Evolutionary conservation across 1,140 invertebrate species (phyloP).

Genomic region (Bombus breviceps): DNA sequence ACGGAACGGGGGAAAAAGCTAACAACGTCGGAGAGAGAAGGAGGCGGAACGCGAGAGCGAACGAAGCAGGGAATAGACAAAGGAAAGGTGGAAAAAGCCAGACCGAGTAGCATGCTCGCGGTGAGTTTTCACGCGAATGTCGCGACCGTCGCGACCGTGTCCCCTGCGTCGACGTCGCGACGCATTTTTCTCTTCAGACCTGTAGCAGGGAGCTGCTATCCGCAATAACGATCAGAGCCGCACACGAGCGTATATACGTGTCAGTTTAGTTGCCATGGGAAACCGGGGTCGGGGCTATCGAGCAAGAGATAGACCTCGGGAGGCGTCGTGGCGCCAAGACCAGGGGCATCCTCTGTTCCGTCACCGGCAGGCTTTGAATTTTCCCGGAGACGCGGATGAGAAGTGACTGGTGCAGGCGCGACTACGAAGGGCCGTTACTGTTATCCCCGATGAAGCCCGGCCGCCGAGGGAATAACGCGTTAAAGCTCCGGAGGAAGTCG

Average conservation of each 20-base stretch:
- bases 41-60: no score
- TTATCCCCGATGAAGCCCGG: conserved; percentile 17
- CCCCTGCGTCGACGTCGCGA: conserved; percentile 18
- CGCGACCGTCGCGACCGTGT: not conserved
- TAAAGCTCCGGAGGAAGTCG: conserved; percentile 24
- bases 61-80: no score
- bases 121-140: not conserved
- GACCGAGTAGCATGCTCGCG: not conserved
- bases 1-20: not conserved
- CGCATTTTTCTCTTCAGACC: conserved; percentile 46
- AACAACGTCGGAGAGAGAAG: not conserved
- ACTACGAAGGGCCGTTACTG: conserved; percentile 33
- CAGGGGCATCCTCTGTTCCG: conserved; percentile 51
- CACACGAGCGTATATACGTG: not conserved
- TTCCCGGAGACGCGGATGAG: conserved; percentile 45
- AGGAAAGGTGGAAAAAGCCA: not conserved
- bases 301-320: not conserved
- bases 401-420: conserved; percentile 60
- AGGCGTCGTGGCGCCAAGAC: conserved; percentile 30
- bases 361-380: conserved; percentile 61
- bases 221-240: conserved; percentile 49
- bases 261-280: conserved; percentile 51
- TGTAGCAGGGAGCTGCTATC: conserved; percentile 3
- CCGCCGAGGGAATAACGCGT: conserved; percentile 32
- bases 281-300: conserved; percentile 21